phyloP scores from a whole-genome alignment of 2,888 invertebrate species.

The Cataglyphis altisquamis region DNA sequence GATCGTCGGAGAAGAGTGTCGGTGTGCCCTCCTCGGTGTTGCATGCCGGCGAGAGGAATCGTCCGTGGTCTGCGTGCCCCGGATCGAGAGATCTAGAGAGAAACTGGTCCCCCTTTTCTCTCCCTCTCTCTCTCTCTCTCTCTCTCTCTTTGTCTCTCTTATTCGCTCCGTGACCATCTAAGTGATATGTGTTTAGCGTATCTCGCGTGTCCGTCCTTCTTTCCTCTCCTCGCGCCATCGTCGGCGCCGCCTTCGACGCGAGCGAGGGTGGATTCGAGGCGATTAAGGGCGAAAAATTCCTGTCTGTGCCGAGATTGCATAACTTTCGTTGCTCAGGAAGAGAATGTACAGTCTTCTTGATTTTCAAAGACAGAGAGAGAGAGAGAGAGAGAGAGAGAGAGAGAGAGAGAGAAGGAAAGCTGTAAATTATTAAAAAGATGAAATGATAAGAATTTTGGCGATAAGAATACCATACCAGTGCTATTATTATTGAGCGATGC shows the following conservation, averaged over 20 bases:
- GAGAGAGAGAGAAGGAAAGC: neutral
- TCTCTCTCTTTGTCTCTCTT: constrained; percentile 11
- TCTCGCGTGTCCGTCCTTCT: constrained; percentile 50
- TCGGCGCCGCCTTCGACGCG: constrained; percentile 19
- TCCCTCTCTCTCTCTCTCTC: constrained; percentile 1
- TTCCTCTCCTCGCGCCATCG: constrained; percentile 41
- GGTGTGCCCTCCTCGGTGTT: constrained; percentile 55
- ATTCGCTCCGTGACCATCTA: constrained; percentile 23
- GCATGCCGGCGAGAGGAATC: constrained; percentile 38
- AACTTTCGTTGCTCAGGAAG: neutral
- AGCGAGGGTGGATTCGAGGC: constrained; percentile 43
- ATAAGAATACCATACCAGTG: neutral
- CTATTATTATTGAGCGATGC: neutral
- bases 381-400: too few species aligned
- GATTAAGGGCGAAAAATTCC: constrained; percentile 33
- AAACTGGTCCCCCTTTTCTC: neutral
- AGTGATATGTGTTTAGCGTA: constrained; percentile 52
- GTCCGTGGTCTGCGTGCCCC: constrained; percentile 50
- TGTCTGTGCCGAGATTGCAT: constrained; percentile 11
- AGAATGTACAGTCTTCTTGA: neutral
- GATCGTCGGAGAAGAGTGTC: constrained; percentile 54
- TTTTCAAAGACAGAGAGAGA: neutral
- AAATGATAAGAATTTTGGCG: neutral
- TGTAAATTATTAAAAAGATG: neutral
- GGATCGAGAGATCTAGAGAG: constrained; percentile 48